phyloP scores from a whole-genome alignment of 1,140 invertebrate genomes.

The Philopotamus ludificatus region DNA sequence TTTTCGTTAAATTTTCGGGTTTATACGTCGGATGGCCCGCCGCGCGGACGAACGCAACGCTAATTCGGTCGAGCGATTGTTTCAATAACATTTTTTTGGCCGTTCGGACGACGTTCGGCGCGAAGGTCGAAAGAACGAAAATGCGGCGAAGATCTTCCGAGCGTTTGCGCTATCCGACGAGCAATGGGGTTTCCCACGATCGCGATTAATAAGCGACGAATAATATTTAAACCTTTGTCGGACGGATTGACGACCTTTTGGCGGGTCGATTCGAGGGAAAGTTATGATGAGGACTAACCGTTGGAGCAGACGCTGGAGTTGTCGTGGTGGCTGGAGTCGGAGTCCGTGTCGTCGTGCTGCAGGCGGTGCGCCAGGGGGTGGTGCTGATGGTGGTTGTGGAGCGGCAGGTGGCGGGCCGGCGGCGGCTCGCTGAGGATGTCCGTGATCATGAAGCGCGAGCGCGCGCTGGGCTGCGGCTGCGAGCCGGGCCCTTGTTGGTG shows the following conservation, averaged over 20 bases:
- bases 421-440: slow-evolving; percentile 69
- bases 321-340: slow-evolving; percentile 37
- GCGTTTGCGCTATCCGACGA: too few relatives aligned
- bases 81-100: background rate
- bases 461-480: slow-evolving; percentile 53
- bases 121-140: background rate
- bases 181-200: too few relatives aligned
- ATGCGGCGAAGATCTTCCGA: too few relatives aligned
- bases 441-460: slow-evolving; percentile 77
- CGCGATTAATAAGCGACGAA: background rate
- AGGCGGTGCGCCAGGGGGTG: slow-evolving; percentile 6
- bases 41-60: too few relatives aligned
- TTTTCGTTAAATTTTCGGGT: too few relatives aligned
- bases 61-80: background rate
- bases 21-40: too few relatives aligned
- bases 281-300: slow-evolving; percentile 23
- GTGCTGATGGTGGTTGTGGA: slow-evolving; percentile 46
- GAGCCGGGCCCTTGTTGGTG: slow-evolving; percentile 39
- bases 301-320: slow-evolving; percentile 39
- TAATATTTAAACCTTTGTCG: background rate
- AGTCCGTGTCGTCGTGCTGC: slow-evolving; percentile 37
- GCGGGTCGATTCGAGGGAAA: too few relatives aligned
- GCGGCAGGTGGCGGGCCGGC: slow-evolving; percentile 45
- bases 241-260: too few relatives aligned
- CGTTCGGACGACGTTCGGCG: background rate